Conservation (phyloP, 1,140 invertebrate species). For the Macrotrachela quadricornifera region DNA sequence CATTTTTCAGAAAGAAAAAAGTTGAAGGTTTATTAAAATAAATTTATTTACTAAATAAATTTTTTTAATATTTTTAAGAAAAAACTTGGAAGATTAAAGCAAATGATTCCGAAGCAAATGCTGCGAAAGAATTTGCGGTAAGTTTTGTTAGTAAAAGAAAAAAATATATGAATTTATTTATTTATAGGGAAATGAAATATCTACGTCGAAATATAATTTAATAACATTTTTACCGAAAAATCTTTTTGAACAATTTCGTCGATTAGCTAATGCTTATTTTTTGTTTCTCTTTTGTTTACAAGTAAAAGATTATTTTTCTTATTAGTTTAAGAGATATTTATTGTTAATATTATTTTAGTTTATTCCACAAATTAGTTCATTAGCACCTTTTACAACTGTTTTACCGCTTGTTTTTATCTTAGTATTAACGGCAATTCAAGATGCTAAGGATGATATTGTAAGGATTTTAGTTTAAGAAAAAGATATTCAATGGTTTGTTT, state of each 20-base stretch:
- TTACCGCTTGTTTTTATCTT: constrained; percentile 88
- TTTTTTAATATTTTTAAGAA: too few species aligned
- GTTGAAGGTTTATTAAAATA: too few species aligned
- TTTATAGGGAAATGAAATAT: constrained; percentile 42
- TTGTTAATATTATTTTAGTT: constrained; percentile 30
- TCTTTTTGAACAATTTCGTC: constrained; percentile 85
- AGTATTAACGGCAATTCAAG: constrained; percentile 78
- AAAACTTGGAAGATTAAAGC: too few species aligned
- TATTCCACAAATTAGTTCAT: constrained; percentile 85
- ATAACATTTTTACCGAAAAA: constrained; percentile 87
- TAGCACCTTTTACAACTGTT: constrained; percentile 86
- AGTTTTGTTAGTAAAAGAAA: too few species aligned
- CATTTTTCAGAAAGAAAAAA: too few species aligned
- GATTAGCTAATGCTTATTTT: constrained; percentile 92
- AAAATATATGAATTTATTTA: too few species aligned
- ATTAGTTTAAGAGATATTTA: too few species aligned
- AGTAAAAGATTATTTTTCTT: too few species aligned
- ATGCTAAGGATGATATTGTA: constrained; percentile 84
- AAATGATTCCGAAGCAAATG: too few species aligned
- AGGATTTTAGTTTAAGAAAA: background rate
- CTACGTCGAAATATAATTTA: constrained; percentile 83
- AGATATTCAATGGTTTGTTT: too few species aligned
- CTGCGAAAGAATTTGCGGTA: too few species aligned
- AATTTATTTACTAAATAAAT: too few species aligned
- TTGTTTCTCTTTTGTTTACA: constrained; percentile 81